A percentile compares a stretch with the other conserved stretches of the same genome.
These are phyloP conservation scores for Eumaeus atala DNA, from an alignment of 1,140 invertebrate species.

Conservation along the genomic window DNA sequence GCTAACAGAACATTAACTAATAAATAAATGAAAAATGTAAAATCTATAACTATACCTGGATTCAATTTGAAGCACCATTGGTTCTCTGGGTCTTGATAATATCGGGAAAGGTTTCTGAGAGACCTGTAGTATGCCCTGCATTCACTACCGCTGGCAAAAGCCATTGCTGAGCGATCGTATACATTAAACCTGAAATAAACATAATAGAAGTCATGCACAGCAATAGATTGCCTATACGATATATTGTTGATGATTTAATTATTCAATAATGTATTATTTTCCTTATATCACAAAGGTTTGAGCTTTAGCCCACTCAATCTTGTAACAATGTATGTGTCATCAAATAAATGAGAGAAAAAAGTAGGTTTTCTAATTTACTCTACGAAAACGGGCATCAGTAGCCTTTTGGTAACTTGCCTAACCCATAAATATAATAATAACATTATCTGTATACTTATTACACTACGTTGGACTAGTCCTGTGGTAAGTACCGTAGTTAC, in stretches of 20 bases:
- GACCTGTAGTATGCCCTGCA: conserved; percentile 78
- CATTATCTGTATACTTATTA: too few species aligned
- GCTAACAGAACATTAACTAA: too few species aligned
- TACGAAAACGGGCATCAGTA: too few species aligned
- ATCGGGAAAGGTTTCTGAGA: conserved; percentile 74
- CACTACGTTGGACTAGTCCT: too few species aligned
- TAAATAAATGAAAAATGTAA: too few species aligned
- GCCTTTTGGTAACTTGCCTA: too few species aligned
- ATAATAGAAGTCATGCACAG: background rate
- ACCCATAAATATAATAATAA: too few species aligned
- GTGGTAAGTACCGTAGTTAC: too few species aligned
- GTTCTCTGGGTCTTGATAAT: conserved; percentile 70
- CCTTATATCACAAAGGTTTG: too few species aligned
- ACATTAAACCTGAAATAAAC: conserved; percentile 76
- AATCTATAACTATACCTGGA: conserved; percentile 42
- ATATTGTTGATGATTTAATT: background rate
- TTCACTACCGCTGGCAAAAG: conserved; percentile 68
- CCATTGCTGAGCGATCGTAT: conserved; percentile 79
- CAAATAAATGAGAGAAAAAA: background rate
- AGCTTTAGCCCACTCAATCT: too few species aligned
- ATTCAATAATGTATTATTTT: background rate
- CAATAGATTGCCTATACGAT: background rate
- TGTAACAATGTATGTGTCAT: too few species aligned
- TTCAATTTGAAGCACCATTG: conserved; percentile 77
- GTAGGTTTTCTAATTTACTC: too few species aligned